phyloP scores from a whole-genome alignment of 2,888 invertebrate genomes.

The Caenorhabditis sp. region DNA sequence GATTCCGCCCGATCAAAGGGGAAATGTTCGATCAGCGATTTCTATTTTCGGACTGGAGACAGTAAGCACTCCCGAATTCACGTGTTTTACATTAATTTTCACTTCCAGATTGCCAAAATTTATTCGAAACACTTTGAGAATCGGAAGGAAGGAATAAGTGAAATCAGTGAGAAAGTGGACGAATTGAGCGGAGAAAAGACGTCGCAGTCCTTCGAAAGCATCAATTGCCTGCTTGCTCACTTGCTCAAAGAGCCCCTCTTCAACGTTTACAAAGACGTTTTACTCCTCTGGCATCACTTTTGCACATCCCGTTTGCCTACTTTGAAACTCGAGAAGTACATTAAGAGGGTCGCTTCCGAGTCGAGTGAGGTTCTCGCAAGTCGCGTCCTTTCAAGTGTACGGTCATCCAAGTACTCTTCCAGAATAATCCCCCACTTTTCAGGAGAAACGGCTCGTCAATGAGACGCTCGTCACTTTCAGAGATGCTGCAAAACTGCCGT shows the following conservation, averaged over 20 bases:
- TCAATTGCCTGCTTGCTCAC: slow-evolving; percentile 52
- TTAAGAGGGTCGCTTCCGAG: slow-evolving; percentile 35
- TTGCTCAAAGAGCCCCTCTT: slow-evolving; percentile 58
- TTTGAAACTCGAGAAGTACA: slow-evolving; percentile 27
- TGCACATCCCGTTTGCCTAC: slow-evolving; percentile 16
- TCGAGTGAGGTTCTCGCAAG: slow-evolving; percentile 35
- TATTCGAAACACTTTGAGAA: slow-evolving; percentile 59
- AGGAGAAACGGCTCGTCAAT: slow-evolving; percentile 46
- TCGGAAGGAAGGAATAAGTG: slow-evolving; percentile 55
- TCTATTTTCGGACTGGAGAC: slow-evolving; percentile 43
- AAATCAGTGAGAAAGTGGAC: slow-evolving; percentile 36
- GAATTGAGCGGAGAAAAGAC: slow-evolving; percentile 17
- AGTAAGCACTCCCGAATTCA: slow-evolving; percentile 17
- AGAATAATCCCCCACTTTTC: slow-evolving; percentile 1
- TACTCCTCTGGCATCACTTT: slow-evolving; percentile 52
- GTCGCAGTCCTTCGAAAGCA: slow-evolving; percentile 41
- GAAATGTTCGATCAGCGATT: slow-evolving; percentile 38
- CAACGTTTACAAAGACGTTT: slow-evolving; percentile 40
- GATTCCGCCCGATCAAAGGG: slow-evolving; percentile 53
- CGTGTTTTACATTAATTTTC: too few relatives aligned
- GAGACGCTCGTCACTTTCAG: slow-evolving; percentile 44
- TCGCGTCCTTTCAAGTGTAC: slow-evolving; percentile 31
- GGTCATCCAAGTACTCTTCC: neutral
- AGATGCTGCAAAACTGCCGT: slow-evolving; percentile 25
- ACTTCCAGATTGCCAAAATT: slow-evolving; percentile 48